phyloP scores from a whole-genome alignment of 2,888 invertebrate species.

The Andrena praecox region DNA sequence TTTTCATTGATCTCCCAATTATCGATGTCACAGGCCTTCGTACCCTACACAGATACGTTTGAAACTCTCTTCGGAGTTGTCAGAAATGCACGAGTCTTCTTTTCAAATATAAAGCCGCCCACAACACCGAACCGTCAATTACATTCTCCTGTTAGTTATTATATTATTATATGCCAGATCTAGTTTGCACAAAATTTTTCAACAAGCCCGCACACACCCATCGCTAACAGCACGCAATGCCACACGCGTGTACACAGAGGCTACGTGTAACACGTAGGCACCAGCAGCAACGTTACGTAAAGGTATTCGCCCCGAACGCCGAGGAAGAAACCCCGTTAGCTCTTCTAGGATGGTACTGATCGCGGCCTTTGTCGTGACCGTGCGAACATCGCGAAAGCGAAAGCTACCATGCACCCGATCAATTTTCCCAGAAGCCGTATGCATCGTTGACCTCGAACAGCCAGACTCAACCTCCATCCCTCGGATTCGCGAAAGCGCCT shows the following conservation, averaged over 20 bases:
- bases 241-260: not conserved
- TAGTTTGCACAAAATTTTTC: not conserved
- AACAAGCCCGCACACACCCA: not conserved
- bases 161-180: too few species aligned
- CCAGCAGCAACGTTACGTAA: slow-evolving; percentile 36
- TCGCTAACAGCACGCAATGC: slow-evolving; percentile 4
- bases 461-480: not conserved
- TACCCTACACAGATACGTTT: too few species aligned
- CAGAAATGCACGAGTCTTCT: too few species aligned
- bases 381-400: slow-evolving; percentile 42
- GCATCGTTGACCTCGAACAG: too few species aligned
- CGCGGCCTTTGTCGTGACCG: slow-evolving; percentile 33
- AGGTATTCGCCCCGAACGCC: slow-evolving; percentile 8
- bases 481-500: not conserved
- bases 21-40: too few species aligned
- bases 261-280: slow-evolving; percentile 33
- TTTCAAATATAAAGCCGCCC: too few species aligned
- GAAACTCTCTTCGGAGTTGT: too few species aligned
- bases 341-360: slow-evolving; percentile 16
- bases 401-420: slow-evolving; percentile 22
- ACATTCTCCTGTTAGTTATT: too few species aligned
- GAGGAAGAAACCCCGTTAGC: slow-evolving; percentile 36
- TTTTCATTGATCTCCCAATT: too few species aligned
- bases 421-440: not conserved
- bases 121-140: too few species aligned